Conservation (phyloP, 1,140 invertebrate genomes). For the Pentalonia nigronervosa region DNA sequence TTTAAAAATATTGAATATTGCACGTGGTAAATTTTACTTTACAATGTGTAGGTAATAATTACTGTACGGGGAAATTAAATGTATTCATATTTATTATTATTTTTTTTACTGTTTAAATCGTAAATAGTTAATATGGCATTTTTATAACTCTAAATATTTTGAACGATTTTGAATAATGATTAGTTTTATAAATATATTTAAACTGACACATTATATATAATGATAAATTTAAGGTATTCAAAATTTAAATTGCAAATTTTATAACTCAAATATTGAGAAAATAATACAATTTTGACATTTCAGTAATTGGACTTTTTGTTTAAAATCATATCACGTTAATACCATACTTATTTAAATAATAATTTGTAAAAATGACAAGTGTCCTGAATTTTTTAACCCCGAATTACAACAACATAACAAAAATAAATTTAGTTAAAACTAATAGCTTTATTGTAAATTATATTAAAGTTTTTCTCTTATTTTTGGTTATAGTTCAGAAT, state of each 20-base stretch:
- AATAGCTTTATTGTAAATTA: not conserved
- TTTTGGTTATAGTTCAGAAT: not conserved
- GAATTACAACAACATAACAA: not conserved
- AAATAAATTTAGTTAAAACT: not conserved
- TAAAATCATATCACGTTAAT: not conserved
- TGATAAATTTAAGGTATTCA: not conserved
- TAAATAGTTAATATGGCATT: no score
- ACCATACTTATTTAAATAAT: slow-evolving; percentile 2
- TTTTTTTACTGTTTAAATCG: not conserved
- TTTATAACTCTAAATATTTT: not conserved
- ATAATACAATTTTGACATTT: not conserved
- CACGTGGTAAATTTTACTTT: not conserved
- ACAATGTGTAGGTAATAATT: not conserved
- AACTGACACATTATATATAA: not conserved
- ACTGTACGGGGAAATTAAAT: not conserved
- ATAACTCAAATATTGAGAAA: not conserved
- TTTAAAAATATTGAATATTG: not conserved
- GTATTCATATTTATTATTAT: not conserved
- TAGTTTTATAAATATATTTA: not conserved
- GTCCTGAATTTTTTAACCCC: not conserved
- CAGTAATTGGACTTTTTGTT: not conserved
- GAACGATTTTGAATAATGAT: not conserved
- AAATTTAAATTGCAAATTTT: not conserved
- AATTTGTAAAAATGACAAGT: not conserved
- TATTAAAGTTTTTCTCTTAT: not conserved